phyloP scores from a whole-genome alignment of 2,113 vertebrate species.

The Bettongia penicillata region DNA sequence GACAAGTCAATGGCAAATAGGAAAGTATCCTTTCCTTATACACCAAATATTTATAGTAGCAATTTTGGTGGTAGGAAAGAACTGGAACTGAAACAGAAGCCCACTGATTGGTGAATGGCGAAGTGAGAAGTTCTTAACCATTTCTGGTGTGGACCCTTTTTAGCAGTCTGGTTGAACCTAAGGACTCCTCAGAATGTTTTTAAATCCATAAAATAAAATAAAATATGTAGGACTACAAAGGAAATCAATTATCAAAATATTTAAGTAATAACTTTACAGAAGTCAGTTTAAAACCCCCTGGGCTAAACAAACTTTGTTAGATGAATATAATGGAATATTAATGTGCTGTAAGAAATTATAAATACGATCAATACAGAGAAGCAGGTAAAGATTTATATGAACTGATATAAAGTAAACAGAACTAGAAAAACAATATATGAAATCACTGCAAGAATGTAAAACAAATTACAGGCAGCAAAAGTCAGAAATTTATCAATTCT shows the following conservation, averaged over 20 bases:
- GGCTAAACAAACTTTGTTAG: background rate
- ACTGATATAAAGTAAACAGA: background rate
- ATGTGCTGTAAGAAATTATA: background rate
- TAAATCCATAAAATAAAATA: background rate
- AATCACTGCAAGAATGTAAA: background rate
- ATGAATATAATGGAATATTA: background rate
- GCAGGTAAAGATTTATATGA: background rate
- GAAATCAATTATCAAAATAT: background rate
- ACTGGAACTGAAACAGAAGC: background rate
- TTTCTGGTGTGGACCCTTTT: background rate
- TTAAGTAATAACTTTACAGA: background rate
- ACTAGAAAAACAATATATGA: background rate
- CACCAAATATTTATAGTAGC: background rate
- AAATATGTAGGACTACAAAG: background rate
- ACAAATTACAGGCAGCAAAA: background rate
- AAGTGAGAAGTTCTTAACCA: background rate
- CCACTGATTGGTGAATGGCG: background rate
- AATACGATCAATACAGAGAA: background rate
- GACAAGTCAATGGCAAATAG: background rate
- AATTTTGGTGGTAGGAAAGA: background rate
- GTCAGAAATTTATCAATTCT: background rate
- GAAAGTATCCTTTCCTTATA: background rate
- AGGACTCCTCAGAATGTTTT: background rate
- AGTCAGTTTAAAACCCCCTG: background rate
- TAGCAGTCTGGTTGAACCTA: background rate